Evolutionary conservation across 2,888 invertebrate genomes (phyloP).

Genomic region (Nomada ruficornis): DNA sequence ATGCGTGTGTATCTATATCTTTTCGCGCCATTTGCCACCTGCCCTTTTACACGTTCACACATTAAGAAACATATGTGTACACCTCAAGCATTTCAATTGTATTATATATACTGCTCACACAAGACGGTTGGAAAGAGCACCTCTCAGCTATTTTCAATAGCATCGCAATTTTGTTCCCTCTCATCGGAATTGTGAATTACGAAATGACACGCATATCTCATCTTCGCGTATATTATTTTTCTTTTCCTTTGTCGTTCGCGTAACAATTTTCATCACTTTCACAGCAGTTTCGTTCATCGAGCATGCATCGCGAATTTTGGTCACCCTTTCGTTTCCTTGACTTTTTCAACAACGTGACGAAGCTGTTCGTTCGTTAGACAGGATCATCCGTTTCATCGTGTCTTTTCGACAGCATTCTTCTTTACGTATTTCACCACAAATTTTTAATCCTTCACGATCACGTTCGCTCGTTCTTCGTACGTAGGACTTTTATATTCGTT

Average conservation of each 20-base stretch:
- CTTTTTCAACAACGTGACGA: background rate
- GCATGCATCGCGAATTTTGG: background rate
- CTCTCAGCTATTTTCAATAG: constrained; percentile 70
- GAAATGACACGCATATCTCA: background rate
- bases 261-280: background rate
- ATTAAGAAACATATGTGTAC: constrained; percentile 30
- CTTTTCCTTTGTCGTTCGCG: background rate
- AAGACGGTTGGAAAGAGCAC: constrained; percentile 67
- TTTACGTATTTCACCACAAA: background rate
- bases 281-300: constrained; percentile 3
- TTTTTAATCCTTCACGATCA: constrained; percentile 1
- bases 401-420: background rate
- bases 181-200: background rate
- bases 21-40: constrained; percentile 57
- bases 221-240: background rate
- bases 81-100: constrained; percentile 65
- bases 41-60: constrained; percentile 38
- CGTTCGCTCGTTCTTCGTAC: too few species aligned
- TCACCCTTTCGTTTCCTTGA: background rate
- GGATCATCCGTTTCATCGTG: background rate
- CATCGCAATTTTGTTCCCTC: constrained; percentile 31
- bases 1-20: constrained; percentile 69
- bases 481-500: constrained; percentile 16
- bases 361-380: background rate
- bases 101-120: constrained; percentile 60